Base-by-base conservation (phyloP, 1,140 invertebrate genomes). In the Drosophila prosaltans region DNA sequence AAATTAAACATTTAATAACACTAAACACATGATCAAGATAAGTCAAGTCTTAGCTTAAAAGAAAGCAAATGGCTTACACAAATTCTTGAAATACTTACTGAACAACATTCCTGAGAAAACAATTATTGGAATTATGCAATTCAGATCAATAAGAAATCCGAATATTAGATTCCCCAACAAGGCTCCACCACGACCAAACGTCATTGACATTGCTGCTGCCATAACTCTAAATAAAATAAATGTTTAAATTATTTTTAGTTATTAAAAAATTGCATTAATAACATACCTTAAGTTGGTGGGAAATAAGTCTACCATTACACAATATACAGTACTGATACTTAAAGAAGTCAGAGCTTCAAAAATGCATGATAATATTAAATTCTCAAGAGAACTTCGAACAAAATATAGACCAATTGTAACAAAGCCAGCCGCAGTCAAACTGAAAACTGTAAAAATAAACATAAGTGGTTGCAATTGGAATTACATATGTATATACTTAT, bases 341-440 rank as follows among this genome's bases (percentile, higher is more conserved):
- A 96, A 93, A 32, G 95, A 96, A 8, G 95, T 96, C 11, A 96
- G 92, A 0, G 95, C 95, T 93, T 96, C 95, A 92, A 96, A 96
- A 48, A 96, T 94, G 80, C 95, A 96, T 0, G 95, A 96, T 11
- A 96, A 92, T 21, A 96, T 93, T 74, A 97, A 88, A 91, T 97
- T 96, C 80, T 96, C 95, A 2, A 91, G 93, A 3, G 95, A 93
- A 81, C 94, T 95, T 76, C 94, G 93, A 11, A 96, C 96, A 81
- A 95, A 96, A 92, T 96, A 96, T 65, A 97, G 93, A n/a, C 95
- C 95, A 26, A 96, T 93, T 0, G 95, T 96, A n/a, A 96, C 95
- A n/a, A 93, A 93, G 45, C 95, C 95, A 60, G 96, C 95, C 4
- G 96, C 93, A 16, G 95, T 90, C 83, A 96, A 93, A 80, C 95